These are phyloP conservation scores for Phorcus lineatus DNA, from an alignment of 2,888 invertebrate genomes.

Conservation along the genomic window DNA sequence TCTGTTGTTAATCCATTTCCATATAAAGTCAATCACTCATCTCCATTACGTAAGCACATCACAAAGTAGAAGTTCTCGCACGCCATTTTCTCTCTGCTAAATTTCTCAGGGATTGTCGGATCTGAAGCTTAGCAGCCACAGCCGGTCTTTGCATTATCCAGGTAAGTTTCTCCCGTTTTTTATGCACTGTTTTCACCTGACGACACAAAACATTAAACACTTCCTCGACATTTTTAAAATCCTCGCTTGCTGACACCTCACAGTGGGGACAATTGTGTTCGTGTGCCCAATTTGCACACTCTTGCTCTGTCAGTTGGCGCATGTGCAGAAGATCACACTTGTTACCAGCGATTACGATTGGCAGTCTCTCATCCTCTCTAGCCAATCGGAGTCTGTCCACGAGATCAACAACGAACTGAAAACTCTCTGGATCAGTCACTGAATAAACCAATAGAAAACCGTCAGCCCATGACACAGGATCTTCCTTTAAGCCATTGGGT, in stretches of 20 bases:
- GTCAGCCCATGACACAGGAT: conserved; percentile 67
- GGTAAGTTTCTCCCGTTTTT: conserved; percentile 62
- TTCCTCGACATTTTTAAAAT: conserved; percentile 51
- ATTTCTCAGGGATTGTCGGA: conserved; percentile 63
- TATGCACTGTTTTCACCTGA: conserved; percentile 53
- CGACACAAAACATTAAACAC: conserved; percentile 53
- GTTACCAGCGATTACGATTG: conserved; percentile 62
- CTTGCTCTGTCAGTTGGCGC: conserved; percentile 55
- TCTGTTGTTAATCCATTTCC: too few relatives aligned
- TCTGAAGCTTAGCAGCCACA: conserved; percentile 63
- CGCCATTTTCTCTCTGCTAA: conserved; percentile 63
- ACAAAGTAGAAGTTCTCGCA: conserved; percentile 62
- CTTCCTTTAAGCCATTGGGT: conserved; percentile 44
- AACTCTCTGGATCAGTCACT: conserved; percentile 57
- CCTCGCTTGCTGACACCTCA: conserved; percentile 63
- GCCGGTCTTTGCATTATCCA: conserved; percentile 64
- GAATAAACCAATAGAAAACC: conserved; percentile 66
- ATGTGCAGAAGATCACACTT: conserved; percentile 66
- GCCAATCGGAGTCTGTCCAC: conserved; percentile 50
- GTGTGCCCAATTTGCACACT: conserved; percentile 51
- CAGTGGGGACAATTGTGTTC: conserved; percentile 57
- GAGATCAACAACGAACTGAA: conserved; percentile 51
- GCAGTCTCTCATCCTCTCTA: conserved; percentile 51
- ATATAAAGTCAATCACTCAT: too few relatives aligned
- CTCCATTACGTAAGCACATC: background rate